Base-by-base conservation (phyloP, 2,113 vertebrate species). In the Erinaceus europaeus region DNA sequence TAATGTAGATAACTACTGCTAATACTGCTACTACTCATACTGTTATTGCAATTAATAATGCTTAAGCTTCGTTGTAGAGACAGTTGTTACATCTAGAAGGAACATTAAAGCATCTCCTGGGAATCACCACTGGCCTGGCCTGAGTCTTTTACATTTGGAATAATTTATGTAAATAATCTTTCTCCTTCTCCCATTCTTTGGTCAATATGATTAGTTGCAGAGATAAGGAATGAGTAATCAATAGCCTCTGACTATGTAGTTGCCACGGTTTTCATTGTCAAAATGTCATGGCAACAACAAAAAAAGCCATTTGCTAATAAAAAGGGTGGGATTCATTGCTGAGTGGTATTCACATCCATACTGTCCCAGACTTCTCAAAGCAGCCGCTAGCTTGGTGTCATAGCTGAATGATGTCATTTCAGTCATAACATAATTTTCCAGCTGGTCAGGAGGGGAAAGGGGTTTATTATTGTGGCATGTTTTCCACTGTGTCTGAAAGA, bases 391-490 rank as follows among this genome's bases (percentile, higher is more conserved):
- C 88, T 81, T 17, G 0, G 5, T 55, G 52, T 71, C 7, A 0
- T 65, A 64, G 79, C 81, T 10, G 34, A n/a, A 76, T 93, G 94
- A 91, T 78, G 90, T 95, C 89, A 90, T 89, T 83, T 78, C 78
- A 79, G 21, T 87, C 90, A 61, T 86, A 88, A 90, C 50, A 53
- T 84, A 81, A 81, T 92, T 91, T 93, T 93, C 86, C 94, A 93
- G 93, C 93, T 94, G 94, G 90, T 74, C 27, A n/a, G 89, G 84
- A 53, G 50, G 77, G 76, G 92, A 81, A 94, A 89, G 72, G 82
- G 78, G 78, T 67, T 68, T 89, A 90, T 93, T 93, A 82, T 84
- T 34, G 42, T 62, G 82, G 65, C 78, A n/a, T 79, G 42, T 89
- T 92, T 93, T 93, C 84, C 77, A 88, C 69, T 40, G n/a, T 18